phyloP scores from a whole-genome alignment of 2,113 vertebrate genomes.

The Conger conger region DNA sequence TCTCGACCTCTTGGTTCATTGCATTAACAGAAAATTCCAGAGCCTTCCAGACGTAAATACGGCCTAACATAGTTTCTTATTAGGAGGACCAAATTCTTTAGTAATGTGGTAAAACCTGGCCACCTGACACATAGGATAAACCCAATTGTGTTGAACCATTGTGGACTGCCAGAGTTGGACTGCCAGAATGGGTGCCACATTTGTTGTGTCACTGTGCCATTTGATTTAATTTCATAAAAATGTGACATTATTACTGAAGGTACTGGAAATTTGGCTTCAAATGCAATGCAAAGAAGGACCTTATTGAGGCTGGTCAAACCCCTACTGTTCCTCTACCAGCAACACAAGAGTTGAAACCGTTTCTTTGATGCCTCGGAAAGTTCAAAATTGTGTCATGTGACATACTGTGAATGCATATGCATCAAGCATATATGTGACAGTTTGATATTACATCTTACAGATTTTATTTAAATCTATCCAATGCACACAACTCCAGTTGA shows the following conservation, averaged over 20 bases:
- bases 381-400: background rate
- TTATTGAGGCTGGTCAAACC: too few species aligned
- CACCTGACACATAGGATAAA: background rate
- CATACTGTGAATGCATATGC: background rate
- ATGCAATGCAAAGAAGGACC: background rate
- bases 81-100: background rate
- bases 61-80: too few species aligned
- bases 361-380: too few species aligned
- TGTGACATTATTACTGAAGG: background rate
- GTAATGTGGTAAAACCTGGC: background rate
- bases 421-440: background rate
- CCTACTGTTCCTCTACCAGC: background rate
- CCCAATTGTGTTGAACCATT: background rate
- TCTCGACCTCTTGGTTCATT: too few species aligned
- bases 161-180: background rate
- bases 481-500: background rate
- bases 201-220: too few species aligned
- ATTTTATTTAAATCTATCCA: background rate
- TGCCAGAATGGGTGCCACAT: too few species aligned
- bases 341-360: background rate
- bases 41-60: too few species aligned
- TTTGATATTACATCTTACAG: background rate
- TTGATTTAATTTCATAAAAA: background rate
- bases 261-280: background rate
- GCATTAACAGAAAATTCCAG: too few species aligned